Percentiles rank a stretch among this genome's conserved stretches.
These are phyloP conservation scores for Psylliodes chrysocephalus DNA, from an alignment of 2,888 invertebrate species.

Conservation along the genomic window DNA sequence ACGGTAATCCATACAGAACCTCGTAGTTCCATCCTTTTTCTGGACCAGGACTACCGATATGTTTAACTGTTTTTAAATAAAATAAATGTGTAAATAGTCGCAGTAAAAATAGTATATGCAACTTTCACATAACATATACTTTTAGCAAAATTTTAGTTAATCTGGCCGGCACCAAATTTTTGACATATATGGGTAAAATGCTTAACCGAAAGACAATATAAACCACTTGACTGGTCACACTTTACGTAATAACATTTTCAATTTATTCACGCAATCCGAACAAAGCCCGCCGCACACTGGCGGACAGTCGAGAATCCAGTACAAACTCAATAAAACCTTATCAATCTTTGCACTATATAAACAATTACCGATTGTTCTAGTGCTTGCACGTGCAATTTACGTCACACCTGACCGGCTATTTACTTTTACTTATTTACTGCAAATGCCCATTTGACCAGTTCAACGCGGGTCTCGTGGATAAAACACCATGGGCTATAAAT, in stretches of 20 bases:
- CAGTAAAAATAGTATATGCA: too few relatives aligned
- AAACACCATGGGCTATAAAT: conserved; percentile 25
- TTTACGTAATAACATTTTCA: neutral
- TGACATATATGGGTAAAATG: too few relatives aligned
- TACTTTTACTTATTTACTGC: conserved; percentile 35
- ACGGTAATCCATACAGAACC: too few relatives aligned
- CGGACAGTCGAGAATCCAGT: neutral
- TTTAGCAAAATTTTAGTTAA: too few relatives aligned
- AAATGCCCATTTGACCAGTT: conserved; percentile 30
- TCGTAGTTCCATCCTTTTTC: too few relatives aligned
- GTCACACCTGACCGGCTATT: conserved; percentile 27
- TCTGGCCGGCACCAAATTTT: too few relatives aligned
- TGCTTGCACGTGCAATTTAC: conserved; percentile 34
- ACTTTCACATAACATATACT: too few relatives aligned
- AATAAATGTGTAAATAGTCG: too few relatives aligned
- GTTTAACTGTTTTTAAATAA: too few relatives aligned
- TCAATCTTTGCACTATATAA: conserved; percentile 29
- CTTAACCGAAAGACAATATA: too few relatives aligned
- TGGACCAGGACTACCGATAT: too few relatives aligned
- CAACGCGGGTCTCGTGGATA: neutral
- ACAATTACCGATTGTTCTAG: conserved; percentile 32
- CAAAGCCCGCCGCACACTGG: neutral
- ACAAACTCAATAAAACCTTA: conserved; percentile 18
- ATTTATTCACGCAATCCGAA: neutral
- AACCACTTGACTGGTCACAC: too few relatives aligned